Evolutionary conservation across 2,797 vertebrate species (phyloP).

Genomic region (Silurus lanzhouensis): DNA sequence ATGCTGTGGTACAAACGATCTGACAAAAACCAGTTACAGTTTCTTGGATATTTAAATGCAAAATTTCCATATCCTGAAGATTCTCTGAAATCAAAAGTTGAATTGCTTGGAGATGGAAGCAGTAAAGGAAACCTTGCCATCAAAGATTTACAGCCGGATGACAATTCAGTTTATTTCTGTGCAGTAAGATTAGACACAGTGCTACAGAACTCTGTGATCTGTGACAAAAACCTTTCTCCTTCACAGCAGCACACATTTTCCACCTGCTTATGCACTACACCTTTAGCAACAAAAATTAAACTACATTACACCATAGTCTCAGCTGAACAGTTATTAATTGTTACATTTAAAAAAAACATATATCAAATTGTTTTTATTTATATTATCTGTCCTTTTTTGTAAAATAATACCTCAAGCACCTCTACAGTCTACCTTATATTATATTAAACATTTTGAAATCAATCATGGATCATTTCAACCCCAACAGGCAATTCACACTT

Average conservation of each 20-base stretch:
- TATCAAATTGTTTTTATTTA: too few relatives aligned
- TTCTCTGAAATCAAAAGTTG: not conserved
- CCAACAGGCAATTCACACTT: too few relatives aligned
- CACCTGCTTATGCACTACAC: not conserved
- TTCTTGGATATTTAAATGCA: constrained; percentile 24
- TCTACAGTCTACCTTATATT: too few relatives aligned
- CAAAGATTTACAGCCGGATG: constrained; percentile 42
- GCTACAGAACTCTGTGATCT: not conserved
- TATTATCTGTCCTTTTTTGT: too few relatives aligned
- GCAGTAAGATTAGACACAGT: constrained; percentile 32
- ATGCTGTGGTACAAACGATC: constrained; percentile 41
- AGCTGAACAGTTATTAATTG: not conserved
- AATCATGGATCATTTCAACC: too few relatives aligned
- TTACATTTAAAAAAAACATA: not conserved
- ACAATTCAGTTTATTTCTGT: constrained; percentile 50
- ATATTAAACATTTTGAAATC: too few relatives aligned
- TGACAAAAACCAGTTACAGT: not conserved
- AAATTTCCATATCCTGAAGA: constrained; percentile 17
- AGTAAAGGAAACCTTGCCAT: constrained; percentile 2
- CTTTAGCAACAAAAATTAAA: too few relatives aligned
- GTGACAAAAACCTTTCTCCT: constrained; percentile 50
- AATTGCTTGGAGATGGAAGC: constrained; percentile 24
- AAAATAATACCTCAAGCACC: not conserved
- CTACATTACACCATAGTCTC: not conserved
- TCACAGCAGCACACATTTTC: not conserved